Percentiles rank a stretch among this genome's conserved stretches.
phyloP scores from a whole-genome alignment of 1,140 invertebrate species.

The Notospermus geniculatus region DNA sequence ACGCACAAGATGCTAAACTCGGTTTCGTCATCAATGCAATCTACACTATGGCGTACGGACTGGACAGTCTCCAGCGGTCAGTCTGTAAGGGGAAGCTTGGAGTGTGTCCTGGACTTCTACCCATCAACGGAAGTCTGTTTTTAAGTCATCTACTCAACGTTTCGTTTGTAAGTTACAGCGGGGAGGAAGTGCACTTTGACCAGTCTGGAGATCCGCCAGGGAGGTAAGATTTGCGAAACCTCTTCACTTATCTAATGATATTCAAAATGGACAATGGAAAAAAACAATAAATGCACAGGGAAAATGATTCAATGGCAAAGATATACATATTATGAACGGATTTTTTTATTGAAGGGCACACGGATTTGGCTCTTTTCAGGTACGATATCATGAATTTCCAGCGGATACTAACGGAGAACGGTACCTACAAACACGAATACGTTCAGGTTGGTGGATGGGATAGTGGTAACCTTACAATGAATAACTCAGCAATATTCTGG shows the following conservation, averaged over 20 bases:
- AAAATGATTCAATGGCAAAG: too few relatives aligned
- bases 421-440: conserved; percentile 67
- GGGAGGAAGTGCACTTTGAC: conserved; percentile 74
- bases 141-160: conserved; percentile 74
- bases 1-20: conserved; percentile 73
- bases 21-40: conserved; percentile 75
- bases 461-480: conserved; percentile 63
- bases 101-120: conserved; percentile 65
- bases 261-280: too few relatives aligned
- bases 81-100: conserved; percentile 52
- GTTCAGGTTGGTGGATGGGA: conserved; percentile 71
- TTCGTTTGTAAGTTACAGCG: conserved; percentile 67
- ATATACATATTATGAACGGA: too few relatives aligned
- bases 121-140: conserved; percentile 66
- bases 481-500: conserved; percentile 46
- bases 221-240: too few relatives aligned
- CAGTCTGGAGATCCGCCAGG: conserved; percentile 80
- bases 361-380: conserved; percentile 53
- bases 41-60: conserved; percentile 67
- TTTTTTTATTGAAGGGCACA: background rate
- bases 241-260: too few relatives aligned
- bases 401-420: conserved; percentile 43
- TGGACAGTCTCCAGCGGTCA: conserved; percentile 63
- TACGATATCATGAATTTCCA: conserved; percentile 86
- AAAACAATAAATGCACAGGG: too few relatives aligned